phyloP scores from a whole-genome alignment of 2,113 vertebrate species.

The Triplophysa tibetana region DNA sequence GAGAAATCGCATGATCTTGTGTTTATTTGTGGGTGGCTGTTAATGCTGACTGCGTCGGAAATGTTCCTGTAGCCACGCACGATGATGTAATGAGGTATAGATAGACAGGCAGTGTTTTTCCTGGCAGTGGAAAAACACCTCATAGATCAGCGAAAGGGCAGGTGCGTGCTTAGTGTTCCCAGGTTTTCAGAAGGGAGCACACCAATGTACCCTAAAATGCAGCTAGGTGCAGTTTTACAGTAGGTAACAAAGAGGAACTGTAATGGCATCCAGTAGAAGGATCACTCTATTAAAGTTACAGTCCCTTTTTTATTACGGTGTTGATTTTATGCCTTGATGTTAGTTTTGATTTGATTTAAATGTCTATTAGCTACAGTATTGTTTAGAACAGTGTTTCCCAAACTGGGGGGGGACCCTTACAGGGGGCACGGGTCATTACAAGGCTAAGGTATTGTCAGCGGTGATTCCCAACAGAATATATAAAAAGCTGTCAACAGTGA shows the following conservation, averaged over 20 bases:
- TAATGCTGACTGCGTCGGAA: conserved; percentile 24
- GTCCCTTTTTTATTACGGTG: not conserved
- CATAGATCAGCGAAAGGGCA: conserved; percentile 42
- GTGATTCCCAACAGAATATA: too few relatives aligned
- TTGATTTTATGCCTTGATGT: not conserved
- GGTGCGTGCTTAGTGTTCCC: conserved; percentile 37
- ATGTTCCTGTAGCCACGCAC: conserved; percentile 4
- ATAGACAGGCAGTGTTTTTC: too few relatives aligned
- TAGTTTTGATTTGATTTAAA: not conserved
- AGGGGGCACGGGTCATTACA: too few relatives aligned
- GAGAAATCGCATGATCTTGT: not conserved
- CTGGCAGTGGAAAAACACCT: conserved; percentile 18
- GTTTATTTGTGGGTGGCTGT: conserved; percentile 17
- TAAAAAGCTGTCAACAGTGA: too few relatives aligned
- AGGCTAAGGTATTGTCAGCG: too few relatives aligned
- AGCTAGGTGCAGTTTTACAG: not conserved
- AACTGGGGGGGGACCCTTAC: too few relatives aligned
- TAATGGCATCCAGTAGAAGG: not conserved
- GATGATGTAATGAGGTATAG: conserved; percentile 27
- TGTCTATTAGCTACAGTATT: too few relatives aligned
- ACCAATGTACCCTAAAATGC: conserved; percentile 8
- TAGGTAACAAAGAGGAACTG: not conserved
- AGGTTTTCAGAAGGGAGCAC: not conserved
- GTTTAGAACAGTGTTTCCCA: too few relatives aligned
- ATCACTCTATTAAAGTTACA: not conserved